These are phyloP conservation scores for Cinara cedri DNA, from an alignment of 2,888 invertebrate genomes.

Conservation along the genomic window DNA sequence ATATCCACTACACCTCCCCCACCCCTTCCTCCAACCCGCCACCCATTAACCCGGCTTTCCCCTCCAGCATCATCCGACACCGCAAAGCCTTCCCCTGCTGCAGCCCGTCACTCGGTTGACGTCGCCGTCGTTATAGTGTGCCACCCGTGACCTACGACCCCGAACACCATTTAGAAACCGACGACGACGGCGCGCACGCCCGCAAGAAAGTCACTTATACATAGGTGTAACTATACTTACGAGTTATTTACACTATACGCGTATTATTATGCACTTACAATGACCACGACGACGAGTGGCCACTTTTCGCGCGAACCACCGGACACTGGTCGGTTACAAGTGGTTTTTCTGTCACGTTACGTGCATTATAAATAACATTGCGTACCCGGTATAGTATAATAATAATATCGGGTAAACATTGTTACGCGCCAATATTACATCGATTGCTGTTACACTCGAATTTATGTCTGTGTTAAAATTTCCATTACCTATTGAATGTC, in stretches of 20 bases:
- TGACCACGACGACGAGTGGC: background rate
- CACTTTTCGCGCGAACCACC: constrained; percentile 1
- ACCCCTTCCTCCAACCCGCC: background rate
- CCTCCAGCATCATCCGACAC: background rate
- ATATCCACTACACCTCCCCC: background rate
- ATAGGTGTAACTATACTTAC: background rate
- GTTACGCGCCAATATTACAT: too few relatives aligned
- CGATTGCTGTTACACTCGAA: too few relatives aligned
- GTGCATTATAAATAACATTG: too few relatives aligned
- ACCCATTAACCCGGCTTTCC: background rate
- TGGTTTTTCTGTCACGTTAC: too few relatives aligned
- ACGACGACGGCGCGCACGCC: constrained; percentile 32
- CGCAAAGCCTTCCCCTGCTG: background rate
- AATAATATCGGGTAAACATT: too few relatives aligned
- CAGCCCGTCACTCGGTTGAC: background rate
- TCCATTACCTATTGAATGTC: too few relatives aligned
- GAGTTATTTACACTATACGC: background rate
- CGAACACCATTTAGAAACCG: constrained; percentile 51
- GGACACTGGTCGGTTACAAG: background rate
- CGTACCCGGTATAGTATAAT: too few relatives aligned
- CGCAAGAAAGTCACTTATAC: constrained; percentile 43
- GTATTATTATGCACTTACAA: background rate
- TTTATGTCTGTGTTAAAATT: too few relatives aligned
- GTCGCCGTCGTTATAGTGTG: background rate
- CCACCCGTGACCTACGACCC: constrained; percentile 55